Percentiles rank a stretch among this genome's conserved stretches.
These are phyloP conservation scores for Eucidaris tribuloides DNA, from an alignment of 35 echinoderm and acorn worm species.

Conservation along the genomic window DNA sequence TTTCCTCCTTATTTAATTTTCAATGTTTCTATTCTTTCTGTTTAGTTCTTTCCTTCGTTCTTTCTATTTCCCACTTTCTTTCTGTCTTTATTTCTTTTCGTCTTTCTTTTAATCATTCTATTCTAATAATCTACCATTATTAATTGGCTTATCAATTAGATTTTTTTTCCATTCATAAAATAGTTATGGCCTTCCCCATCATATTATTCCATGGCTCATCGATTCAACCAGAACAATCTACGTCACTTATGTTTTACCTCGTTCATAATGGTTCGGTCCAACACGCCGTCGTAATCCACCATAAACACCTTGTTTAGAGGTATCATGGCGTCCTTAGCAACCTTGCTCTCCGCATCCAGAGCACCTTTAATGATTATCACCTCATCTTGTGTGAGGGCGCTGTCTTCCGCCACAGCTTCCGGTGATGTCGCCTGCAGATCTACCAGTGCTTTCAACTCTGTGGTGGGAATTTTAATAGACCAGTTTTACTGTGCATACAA, in stretches of 20 bases:
- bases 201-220: too few relatives aligned
- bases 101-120: too few relatives aligned
- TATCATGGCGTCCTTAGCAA: conserved; percentile 54
- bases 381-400: conserved; percentile 55
- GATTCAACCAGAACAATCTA: background rate
- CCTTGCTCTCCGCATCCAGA: conserved; percentile 55
- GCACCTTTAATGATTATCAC: conserved; percentile 76
- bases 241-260: conserved; percentile 6
- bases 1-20: too few relatives aligned
- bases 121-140: too few relatives aligned
- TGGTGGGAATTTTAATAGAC: background rate
- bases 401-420: conserved; percentile 45
- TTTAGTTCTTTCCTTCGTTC: too few relatives aligned
- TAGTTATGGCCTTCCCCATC: too few relatives aligned
- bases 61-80: too few relatives aligned
- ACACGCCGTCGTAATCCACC: conserved; percentile 14
- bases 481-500: too few relatives aligned
- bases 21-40: too few relatives aligned
- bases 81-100: too few relatives aligned
- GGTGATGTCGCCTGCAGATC: conserved; percentile 40
- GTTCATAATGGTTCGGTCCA: conserved; percentile 38
- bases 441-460: conserved; percentile 64
- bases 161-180: too few relatives aligned
- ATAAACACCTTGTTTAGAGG: conserved; percentile 64
- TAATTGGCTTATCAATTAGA: too few relatives aligned